Conservation (phyloP, 1,140 invertebrate species). For the Drosophila ironensis region DNA sequence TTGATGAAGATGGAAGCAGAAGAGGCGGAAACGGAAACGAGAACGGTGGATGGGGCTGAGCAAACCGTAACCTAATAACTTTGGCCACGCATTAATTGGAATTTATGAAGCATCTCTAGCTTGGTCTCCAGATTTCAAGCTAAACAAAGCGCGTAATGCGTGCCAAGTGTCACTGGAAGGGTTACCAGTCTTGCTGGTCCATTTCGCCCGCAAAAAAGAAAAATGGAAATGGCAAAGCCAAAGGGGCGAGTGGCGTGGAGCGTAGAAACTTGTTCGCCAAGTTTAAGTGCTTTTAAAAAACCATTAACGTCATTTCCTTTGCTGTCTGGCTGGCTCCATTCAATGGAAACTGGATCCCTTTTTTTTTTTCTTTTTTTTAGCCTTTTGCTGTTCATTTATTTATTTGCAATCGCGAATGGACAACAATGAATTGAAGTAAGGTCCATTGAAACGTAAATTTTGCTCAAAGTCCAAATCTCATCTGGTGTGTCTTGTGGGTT, state of each 20-base stretch:
- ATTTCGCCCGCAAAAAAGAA: neutral
- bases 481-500: neutral
- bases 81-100: conserved; percentile 70
- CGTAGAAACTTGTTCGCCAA: conserved; percentile 56
- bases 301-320: conserved; percentile 74
- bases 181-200: conserved; percentile 18
- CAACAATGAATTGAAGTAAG: conserved; percentile 38
- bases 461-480: neutral
- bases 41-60: neutral
- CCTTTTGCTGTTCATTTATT: conserved; percentile 14
- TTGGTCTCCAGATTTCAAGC: conserved; percentile 22
- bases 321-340: conserved; percentile 18
- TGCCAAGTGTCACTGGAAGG: conserved; percentile 44
- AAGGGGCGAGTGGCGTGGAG: no score
- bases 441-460: conserved; percentile 45
- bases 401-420: conserved; percentile 11
- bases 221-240: conserved; percentile 5
- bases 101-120: conserved; percentile 59
- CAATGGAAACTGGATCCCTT: neutral
- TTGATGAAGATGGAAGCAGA: conserved; percentile 61
- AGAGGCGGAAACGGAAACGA: conserved; percentile 29
- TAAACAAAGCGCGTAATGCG: conserved; percentile 64
- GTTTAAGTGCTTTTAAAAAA: conserved; percentile 80
- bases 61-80: conserved; percentile 69
- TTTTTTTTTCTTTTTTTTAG: conserved; percentile 9